Evolutionary conservation across 2,797 vertebrate genomes (phyloP).

Genomic region (Numenius phaeopus): DNA sequence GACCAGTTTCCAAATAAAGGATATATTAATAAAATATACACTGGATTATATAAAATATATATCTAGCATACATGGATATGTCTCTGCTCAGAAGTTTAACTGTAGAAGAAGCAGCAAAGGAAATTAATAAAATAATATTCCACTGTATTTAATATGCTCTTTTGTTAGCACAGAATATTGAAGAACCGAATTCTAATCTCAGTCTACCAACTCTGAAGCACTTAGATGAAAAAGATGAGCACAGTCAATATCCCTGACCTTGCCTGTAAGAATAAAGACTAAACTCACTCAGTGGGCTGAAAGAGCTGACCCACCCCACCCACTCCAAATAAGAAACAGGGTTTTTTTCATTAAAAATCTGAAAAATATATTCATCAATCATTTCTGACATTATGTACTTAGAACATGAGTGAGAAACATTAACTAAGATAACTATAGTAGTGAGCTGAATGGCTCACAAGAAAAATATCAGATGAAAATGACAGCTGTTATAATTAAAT

Average conservation of each 20-base stretch:
- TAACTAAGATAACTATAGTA: neutral
- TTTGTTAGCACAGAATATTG: neutral
- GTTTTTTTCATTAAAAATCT: neutral
- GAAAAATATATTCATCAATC: neutral
- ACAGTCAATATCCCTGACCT: neutral
- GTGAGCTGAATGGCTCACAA: neutral
- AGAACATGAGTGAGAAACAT: neutral
- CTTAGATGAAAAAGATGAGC: neutral
- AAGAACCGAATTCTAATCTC: neutral
- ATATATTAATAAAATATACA: neutral
- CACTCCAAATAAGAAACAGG: rapidly evolving
- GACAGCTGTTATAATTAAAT: neutral
- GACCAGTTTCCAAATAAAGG: neutral
- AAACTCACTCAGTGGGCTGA: neutral
- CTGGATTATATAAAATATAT: neutral
- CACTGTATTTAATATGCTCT: neutral
- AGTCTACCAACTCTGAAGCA: neutral
- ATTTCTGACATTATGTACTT: neutral
- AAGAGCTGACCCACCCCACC: neutral
- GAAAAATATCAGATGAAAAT: neutral
- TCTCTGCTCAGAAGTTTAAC: neutral
- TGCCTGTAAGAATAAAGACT: neutral
- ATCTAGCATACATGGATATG: neutral
- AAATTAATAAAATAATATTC: neutral
- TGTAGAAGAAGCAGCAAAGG: neutral